Base-by-base conservation (phyloP, 2,797 vertebrate genomes). In the Paratrypauchen microcephalus region DNA sequence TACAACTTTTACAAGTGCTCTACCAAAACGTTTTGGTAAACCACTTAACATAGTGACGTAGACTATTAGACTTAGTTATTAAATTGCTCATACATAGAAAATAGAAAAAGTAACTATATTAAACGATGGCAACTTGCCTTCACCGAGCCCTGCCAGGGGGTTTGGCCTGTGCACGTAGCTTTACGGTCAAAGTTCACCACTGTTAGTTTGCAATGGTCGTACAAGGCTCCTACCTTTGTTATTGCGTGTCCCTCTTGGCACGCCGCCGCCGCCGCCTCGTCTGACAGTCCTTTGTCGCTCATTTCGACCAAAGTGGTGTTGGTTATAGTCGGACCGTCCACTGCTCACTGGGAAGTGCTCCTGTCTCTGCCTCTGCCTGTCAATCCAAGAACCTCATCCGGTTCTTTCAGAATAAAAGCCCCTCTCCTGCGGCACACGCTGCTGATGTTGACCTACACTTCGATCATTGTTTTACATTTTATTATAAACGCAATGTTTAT, bases 181-280 rank as follows among this genome's bases (percentile, higher is more conserved):
- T 48, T 28, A 6, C 16, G 26, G 3, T 13, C 6, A 0, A 66
- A 48, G 62, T 75, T 69, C 3, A 64, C 23, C 45, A 67, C 52
- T 5, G 21, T 13, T 15, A 16, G 3, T 2, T 15, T 70, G 5
- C 1, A 30, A 21, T 1, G 4, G 0, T 1, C 32, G 19, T 2
- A 3, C 13, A 28, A 16, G 16, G 4, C 0, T 0, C 75, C 64
- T 78, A 92, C 94, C 88, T 92, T 93, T 0, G 92, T 94, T 0
- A 91, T 71, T 0, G 89, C 74, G 64, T 89, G 71, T 77, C 87
- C 93, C 23, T 94, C 92, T 83, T 93, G 93, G 52, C 94, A 94
- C 1, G 86, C 92, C 11, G 86, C 76, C 0, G 73, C 76, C 1
- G 41, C 87, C 0, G 83, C 85, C 16, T 94, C 93, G 55, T 93